These are phyloP conservation scores for Nothoprocta perdicaria DNA, from an alignment of 2,113 vertebrate species.

Conservation along the genomic window DNA sequence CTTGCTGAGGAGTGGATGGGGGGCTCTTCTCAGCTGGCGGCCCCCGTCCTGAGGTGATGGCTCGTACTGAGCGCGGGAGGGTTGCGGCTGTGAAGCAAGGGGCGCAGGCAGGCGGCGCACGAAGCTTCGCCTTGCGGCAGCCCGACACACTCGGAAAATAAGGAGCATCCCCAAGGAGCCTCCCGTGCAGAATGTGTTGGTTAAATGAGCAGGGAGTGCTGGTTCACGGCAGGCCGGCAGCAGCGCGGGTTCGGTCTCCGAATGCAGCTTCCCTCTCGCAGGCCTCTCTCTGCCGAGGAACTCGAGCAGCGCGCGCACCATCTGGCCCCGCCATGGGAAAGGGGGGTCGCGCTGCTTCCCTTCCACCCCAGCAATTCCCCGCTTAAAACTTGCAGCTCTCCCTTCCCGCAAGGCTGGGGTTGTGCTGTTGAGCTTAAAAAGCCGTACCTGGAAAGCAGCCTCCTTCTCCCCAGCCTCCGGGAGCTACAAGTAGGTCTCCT, in stretches of 20 bases:
- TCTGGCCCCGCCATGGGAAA: slow-evolving; percentile 40
- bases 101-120: slow-evolving; percentile 2
- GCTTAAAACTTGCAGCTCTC: not conserved
- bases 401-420: fast-evolving
- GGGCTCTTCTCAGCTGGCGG: slow-evolving; percentile 12
- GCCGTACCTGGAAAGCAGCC: not conserved
- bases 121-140: slow-evolving; percentile 31
- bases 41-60: not conserved
- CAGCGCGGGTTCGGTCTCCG: not conserved
- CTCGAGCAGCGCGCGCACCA: not conserved
- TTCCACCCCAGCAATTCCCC: not conserved
- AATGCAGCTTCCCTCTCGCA: not conserved
- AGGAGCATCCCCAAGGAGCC: slow-evolving; percentile 30
- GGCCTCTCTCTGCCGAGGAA: slow-evolving; percentile 51
- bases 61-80: not conserved
- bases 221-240: not conserved
- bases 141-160: slow-evolving; percentile 47
- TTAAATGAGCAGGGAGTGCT: slow-evolving; percentile 48
- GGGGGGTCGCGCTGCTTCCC: slow-evolving; percentile 30
- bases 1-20: not conserved
- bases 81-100: slow-evolving; percentile 43
- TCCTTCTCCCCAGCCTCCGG: fast-evolving
- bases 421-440: not conserved
- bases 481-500: not conserved
- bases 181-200: slow-evolving; percentile 23